Conservation (phyloP, 2,113 vertebrate species). For the Hippoglossus stenolepis region DNA sequence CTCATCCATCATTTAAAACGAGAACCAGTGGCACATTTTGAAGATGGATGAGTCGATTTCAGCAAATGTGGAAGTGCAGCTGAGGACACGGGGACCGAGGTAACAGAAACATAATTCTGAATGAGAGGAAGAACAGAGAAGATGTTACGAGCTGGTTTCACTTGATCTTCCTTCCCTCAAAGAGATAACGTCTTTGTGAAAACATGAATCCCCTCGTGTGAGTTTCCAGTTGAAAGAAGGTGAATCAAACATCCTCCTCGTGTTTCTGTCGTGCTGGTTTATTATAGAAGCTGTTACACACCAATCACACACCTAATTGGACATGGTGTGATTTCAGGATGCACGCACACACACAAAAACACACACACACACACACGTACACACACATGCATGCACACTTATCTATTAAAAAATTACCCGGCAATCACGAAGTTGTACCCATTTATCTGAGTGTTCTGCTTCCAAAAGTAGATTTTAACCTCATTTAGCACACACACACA, state of each 20-base stretch:
- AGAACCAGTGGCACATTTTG: slow-evolving; percentile 22
- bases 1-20: slow-evolving; percentile 43
- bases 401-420: slow-evolving; percentile 33
- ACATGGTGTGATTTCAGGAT: slow-evolving; percentile 24
- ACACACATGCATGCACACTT: neutral
- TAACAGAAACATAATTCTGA: neutral
- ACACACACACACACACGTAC: slow-evolving; percentile 14
- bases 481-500: slow-evolving; percentile 45
- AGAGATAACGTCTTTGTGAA: neutral
- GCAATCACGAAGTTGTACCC: slow-evolving; percentile 56
- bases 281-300: slow-evolving; percentile 50
- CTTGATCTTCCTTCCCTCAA: neutral
- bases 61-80: slow-evolving; percentile 10
- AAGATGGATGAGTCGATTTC: slow-evolving; percentile 50
- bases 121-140: neutral
- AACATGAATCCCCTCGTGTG: neutral
- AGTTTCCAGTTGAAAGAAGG: neutral
- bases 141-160: neutral
- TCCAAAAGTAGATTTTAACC: slow-evolving; percentile 67
- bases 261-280: slow-evolving; percentile 9
- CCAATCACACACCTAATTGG: slow-evolving; percentile 51
- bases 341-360: slow-evolving; percentile 8
- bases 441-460: slow-evolving; percentile 59
- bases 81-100: neutral
- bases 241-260: slow-evolving; percentile 15